Base-by-base conservation (phyloP, 2,888 invertebrate genomes). In the Pollenia griseotomentosa region DNA sequence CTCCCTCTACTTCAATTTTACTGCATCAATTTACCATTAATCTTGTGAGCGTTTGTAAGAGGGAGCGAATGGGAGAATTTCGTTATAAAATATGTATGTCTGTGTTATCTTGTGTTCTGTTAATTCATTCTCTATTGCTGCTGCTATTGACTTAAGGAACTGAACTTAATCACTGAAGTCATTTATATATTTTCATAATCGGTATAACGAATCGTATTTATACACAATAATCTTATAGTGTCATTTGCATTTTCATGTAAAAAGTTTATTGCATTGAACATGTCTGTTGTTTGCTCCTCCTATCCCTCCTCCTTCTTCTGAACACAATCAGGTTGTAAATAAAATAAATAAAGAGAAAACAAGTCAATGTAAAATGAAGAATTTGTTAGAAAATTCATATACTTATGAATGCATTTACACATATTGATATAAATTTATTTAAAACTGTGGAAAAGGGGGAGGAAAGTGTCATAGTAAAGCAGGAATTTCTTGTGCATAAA, bases 241-340 rank as follows among this genome's bases (percentile, higher is more conserved):
- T 53, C 63, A 75, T 75, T 65, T 75, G 63, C 63, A 75, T 75
- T 75, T 23, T 53, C 75, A 75, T 44, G 44, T 44, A 16, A 44
- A 11, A 77, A 33, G 0, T 75, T 77, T 51, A 33, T 48, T 61
- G 48, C 33, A 74, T 61, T 61, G 19, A 61, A 16, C 12, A 33
- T 74, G 74, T 61, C 48, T 74, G 59, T 33, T 73, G 10, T 23
- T 51, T 61, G 48, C 74, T 14, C 44, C 42, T 12, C 7, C 33
- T 68, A 33, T 12, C 5, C n/a, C 46, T 12, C 8, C 33, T 68
- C 33, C 11, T 6, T 11, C 33, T 12, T 3, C n/a, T 11, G 33
- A 73, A 59, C 33, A 48, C 14, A 33, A 33, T 33, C 3, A 33
- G 33, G 12, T 33, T 33, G 33, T 6, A 33, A 6, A 65, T 11